Evolutionary conservation across 2,797 vertebrate species (phyloP), one percentile per base, ranked within the genome.

Genomic region (Harpagifer antarcticus): DNA sequence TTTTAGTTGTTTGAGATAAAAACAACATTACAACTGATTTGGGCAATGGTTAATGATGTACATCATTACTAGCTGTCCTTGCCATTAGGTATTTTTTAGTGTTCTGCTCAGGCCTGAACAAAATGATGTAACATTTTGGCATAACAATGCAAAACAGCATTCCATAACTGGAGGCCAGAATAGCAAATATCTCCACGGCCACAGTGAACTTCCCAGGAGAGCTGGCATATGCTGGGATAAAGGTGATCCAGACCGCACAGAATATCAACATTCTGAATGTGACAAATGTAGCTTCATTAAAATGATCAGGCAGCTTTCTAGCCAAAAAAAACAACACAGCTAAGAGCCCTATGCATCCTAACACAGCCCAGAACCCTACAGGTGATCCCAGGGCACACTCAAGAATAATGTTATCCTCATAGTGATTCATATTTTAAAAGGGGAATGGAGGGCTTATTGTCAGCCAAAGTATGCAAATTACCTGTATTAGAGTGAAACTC

Each of bases 191-290:
- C 62, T 95, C 93, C 3, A 95, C 93, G 72, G 92, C 93, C 11
- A 93, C 92, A 27, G 87, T 93, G 58, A 93, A 93, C 59, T 93
- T 95, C 19, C 93, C 93, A 48, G 94, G 94, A 65, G 93, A 95
- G 84, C 93, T 95, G 81, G 94, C 72, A 72, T 94, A 95, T 0
- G 94, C 91, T 17, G 94, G 94, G 15, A 95, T 92, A 44, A 95
- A 95, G 0, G 94, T 86, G 60, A 94, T 83, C 94, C 93, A 94
- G 0, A 95, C 93, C 1, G 92, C 90, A 80, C 92, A 93, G 82
- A 94, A 95, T 84, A 93, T 95, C 47, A 95, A 14, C 92, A 95
- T 94, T 75, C 94, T 95, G 70, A 94, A 95, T 7, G 93, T 94
- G 56, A 95, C 94, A 0, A 91, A 79, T 70, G 94, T 94, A 3